Percentiles rank a stretch among this genome's conserved stretches.
phyloP scores from a whole-genome alignment of 2,797 vertebrate genomes.

The Galagoides demidoff region DNA sequence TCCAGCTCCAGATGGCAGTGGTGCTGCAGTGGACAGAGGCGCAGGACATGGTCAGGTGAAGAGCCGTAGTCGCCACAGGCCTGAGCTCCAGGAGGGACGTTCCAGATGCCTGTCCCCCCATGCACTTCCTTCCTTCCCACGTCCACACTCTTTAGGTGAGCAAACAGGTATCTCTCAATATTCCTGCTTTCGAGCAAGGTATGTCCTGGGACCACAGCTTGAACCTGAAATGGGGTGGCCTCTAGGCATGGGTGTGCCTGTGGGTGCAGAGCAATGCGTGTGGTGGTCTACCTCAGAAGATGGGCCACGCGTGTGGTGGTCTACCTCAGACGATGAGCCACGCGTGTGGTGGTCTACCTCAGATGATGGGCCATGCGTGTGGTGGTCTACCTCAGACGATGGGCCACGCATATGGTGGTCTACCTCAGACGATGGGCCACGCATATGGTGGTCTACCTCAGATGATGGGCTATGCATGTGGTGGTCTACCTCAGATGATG shows the following conservation, averaged over 20 bases:
- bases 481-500: too few species aligned
- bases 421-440: too few species aligned
- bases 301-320: too few species aligned
- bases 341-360: too few species aligned
- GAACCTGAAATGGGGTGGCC: neutral
- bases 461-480: too few species aligned
- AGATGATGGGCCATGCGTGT: too few species aligned
- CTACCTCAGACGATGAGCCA: too few species aligned
- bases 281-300: too few species aligned
- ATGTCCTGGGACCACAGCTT: neutral
- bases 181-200: neutral
- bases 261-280: fast-evolving
- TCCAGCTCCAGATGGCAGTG: fast-evolving
- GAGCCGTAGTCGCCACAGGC: neutral
- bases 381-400: too few species aligned
- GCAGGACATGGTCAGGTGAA: fast-evolving
- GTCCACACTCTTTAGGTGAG: fast-evolving
- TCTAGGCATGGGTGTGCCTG: fast-evolving
- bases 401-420: too few species aligned
- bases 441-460: too few species aligned
- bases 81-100: neutral
- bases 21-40: fast-evolving
- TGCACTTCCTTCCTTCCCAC: fast-evolving
- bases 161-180: neutral
- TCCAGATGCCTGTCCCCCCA: fast-evolving